phyloP scores from a whole-genome alignment of 2,113 vertebrate genomes.

The Cebidichthys violaceus region DNA sequence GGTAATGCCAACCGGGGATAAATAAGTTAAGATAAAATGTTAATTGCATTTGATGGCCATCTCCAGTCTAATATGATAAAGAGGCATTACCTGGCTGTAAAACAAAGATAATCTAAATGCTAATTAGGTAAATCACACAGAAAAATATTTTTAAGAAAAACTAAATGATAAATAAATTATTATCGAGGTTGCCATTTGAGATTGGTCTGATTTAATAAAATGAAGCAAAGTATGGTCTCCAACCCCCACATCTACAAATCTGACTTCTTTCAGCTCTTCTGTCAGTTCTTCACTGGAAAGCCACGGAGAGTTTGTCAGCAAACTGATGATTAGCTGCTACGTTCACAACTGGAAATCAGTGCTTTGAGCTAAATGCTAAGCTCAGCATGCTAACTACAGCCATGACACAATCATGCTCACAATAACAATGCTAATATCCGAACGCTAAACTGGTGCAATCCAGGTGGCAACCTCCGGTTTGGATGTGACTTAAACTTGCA shows the following conservation, averaged over 20 bases:
- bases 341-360: conserved; percentile 37
- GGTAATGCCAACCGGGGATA: conserved; percentile 82
- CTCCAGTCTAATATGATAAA: conserved; percentile 84
- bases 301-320: conserved; percentile 7
- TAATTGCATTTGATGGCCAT: conserved; percentile 87
- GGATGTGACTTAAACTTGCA: too few species aligned
- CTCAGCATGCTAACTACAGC: background rate
- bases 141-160: conserved; percentile 81
- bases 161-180: conserved; percentile 81
- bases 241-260: conserved; percentile 28
- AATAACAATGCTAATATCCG: background rate
- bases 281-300: conserved; percentile 3
- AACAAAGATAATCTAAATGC: conserved; percentile 86
- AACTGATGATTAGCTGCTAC: conserved; percentile 65
- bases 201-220: conserved; percentile 79
- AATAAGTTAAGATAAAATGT: conserved; percentile 86
- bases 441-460: background rate
- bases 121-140: conserved; percentile 83
- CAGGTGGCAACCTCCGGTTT: background rate
- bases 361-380: background rate
- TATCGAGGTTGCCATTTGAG: conserved; percentile 79
- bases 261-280: conserved; percentile 36
- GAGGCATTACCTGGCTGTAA: conserved; percentile 81
- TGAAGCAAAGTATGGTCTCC: conserved; percentile 65
- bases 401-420: too few species aligned